Evolutionary conservation across 2,888 invertebrate genomes (phyloP).

Genomic region (Apamea monoglypha): DNA sequence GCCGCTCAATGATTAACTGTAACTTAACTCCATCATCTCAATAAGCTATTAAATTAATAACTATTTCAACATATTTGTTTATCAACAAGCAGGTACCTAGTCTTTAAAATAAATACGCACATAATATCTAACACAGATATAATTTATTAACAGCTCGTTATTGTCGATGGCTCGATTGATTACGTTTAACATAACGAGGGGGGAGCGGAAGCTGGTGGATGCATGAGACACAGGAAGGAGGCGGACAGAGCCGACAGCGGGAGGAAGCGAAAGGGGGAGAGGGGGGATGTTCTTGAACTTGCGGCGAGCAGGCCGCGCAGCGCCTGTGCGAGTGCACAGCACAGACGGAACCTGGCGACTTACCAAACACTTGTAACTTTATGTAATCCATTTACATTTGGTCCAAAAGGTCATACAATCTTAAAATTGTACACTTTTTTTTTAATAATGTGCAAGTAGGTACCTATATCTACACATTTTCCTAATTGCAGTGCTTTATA

Average conservation of each 20-base stretch:
- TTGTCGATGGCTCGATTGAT: slow-evolving; percentile 32
- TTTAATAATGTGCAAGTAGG: background rate
- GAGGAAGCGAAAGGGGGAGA: slow-evolving; percentile 11
- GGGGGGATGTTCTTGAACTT: slow-evolving; percentile 77
- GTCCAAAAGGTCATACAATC: background rate
- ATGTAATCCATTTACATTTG: slow-evolving; percentile 11
- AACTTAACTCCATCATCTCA: background rate
- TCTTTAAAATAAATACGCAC: slow-evolving; percentile 6
- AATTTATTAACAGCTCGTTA: slow-evolving; percentile 18
- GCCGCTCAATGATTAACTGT: background rate
- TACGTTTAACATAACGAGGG: slow-evolving; percentile 22
- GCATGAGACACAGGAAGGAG: slow-evolving; percentile 58
- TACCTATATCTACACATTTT: background rate
- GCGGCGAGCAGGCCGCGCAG: slow-evolving; percentile 63
- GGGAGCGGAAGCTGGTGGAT: slow-evolving; percentile 51
- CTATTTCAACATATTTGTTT: background rate
- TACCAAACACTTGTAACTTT: slow-evolving; percentile 39
- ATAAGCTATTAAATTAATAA: background rate
- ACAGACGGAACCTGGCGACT: slow-evolving; percentile 7
- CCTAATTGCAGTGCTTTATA: background rate
- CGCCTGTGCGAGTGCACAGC: slow-evolving; percentile 45
- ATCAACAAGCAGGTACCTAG: background rate
- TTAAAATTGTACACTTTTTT: background rate
- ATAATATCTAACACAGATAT: background rate
- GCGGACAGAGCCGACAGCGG: slow-evolving; percentile 25